phyloP scores from a whole-genome alignment of 2,888 invertebrate species.

The Trichogramma evanescens region DNA sequence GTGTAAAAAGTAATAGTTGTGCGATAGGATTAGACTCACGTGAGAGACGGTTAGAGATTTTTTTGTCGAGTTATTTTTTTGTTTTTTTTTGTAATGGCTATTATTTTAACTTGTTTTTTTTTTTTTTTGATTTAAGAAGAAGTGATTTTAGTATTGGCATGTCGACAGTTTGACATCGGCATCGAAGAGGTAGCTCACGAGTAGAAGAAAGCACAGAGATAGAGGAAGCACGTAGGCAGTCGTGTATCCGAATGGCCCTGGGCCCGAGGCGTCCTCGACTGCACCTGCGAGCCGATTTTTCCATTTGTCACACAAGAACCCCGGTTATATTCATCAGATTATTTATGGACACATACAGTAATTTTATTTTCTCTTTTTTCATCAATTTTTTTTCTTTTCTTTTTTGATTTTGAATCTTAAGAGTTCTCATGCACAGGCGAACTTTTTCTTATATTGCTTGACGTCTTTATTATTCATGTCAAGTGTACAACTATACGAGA shows the following conservation, averaged over 20 bases:
- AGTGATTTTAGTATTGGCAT: conserved; percentile 31
- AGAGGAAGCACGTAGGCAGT: conserved; percentile 47
- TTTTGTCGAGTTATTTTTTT: not conserved
- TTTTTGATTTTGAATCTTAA: not conserved
- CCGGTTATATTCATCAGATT: not conserved
- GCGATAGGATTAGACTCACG: conserved; percentile 24
- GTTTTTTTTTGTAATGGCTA: conserved; percentile 8
- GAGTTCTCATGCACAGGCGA: too few species aligned
- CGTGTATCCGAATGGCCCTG: conserved; percentile 43
- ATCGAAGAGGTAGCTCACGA: conserved; percentile 43
- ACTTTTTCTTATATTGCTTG: not conserved
- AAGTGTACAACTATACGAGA: not conserved
- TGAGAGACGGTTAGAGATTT: conserved; percentile 14
- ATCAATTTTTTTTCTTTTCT: not conserved
- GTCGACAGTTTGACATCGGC: conserved; percentile 45
- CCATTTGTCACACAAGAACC: not conserved
- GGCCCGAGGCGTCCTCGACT: conserved; percentile 45
- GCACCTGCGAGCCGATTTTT: conserved; percentile 43
- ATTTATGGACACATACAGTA: conserved; percentile 23
- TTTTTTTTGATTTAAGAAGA: not conserved
- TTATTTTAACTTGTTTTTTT: not conserved
- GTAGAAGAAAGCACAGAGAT: conserved; percentile 49
- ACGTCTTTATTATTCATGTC: not conserved
- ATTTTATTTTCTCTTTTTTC: conserved; percentile 20
- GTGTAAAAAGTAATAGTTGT: conserved; percentile 14